Evolutionary conservation across 2,888 invertebrate genomes (phyloP), one percentile per base, ranked within the genome.

Genomic region (Machimus rusticus): DNA sequence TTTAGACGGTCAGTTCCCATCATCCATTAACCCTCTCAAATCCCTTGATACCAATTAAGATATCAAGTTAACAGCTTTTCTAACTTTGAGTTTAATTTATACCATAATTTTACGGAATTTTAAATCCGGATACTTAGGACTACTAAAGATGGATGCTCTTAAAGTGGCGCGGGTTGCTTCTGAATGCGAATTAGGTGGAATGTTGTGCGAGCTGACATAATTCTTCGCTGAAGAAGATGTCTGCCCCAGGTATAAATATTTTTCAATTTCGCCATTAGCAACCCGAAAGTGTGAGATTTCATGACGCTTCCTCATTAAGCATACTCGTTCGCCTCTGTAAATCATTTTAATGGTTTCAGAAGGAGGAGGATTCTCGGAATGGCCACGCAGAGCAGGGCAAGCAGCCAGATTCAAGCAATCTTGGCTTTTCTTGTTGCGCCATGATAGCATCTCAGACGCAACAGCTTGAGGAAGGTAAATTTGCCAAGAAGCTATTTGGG

Each of bases 11-110:
- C 74, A 74, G 74, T 43, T 85, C 57, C 74, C 85, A 74, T 51
- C 85, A 74, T 85, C 85, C 85, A 85, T 85, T 85, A 85, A 57
- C n/a, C 85, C 74, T 74, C 46, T 39, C 43, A 66, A 37, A 74
- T 74, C 85, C 85, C 85, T 37, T 74, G 85, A 85, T 85, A 85
- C 74, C 85, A 85, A 85, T 85, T 85, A 85, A 85, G 85, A 85
- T 85, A 85, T 74, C 74, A 85, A 85, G 85, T 74, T 74, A 74
- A 85, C 74, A 74, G 85, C 74, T 74, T 74, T 46, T 46, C 85
- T 85, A 74, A 85, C 74, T 74, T 74, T 74, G 46, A 85, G 74
- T 46, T 46, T 34, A 74, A 85, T 85, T 85, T 85, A 85, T 85
- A 85, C 37, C 74, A 43, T 31, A 85, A 74, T 74, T 85, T 43